Conservation (phyloP, 2,797 vertebrate genomes). For the Sebastes glaucus region DNA sequence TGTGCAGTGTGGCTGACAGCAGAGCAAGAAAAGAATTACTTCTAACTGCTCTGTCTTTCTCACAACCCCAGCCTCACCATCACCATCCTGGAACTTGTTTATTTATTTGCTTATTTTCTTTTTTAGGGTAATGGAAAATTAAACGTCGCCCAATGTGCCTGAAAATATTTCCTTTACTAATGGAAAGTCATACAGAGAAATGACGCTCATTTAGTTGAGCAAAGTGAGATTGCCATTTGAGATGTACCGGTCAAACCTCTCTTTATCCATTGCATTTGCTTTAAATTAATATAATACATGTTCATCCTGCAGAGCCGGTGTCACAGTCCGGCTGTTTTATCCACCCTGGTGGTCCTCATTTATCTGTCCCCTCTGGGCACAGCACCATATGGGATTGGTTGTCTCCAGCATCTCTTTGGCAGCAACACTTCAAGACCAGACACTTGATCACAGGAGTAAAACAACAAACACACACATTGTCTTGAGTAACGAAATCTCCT, state of each 20-base stretch:
- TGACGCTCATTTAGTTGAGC: neutral
- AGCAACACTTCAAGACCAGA: constrained; percentile 64
- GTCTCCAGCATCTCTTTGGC: constrained; percentile 67
- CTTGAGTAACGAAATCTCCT: constrained; percentile 59
- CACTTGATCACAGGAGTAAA: constrained; percentile 57
- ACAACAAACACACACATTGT: constrained; percentile 74
- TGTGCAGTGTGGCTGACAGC: neutral
- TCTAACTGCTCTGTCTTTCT: constrained; percentile 59
- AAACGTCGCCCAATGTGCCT: constrained; percentile 42
- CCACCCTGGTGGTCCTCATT: constrained; percentile 71
- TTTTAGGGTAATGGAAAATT: constrained; percentile 70
- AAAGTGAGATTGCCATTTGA: neutral
- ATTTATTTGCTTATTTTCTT: constrained; percentile 76
- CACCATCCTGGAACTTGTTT: constrained; percentile 63
- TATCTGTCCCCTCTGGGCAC: constrained; percentile 69
- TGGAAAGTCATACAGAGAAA: constrained; percentile 2
- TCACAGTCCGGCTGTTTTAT: constrained; percentile 54
- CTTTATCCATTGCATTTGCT: neutral
- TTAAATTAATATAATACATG: constrained; percentile 23
- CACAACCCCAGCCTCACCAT: constrained; percentile 64
- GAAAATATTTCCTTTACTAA: constrained; percentile 41
- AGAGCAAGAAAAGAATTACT: constrained; percentile 10
- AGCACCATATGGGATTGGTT: constrained; percentile 73
- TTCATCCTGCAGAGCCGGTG: constrained; percentile 20
- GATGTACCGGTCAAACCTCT: neutral